Conservation (phyloP, 2,113 vertebrate species). For the Epinephelus moara region DNA sequence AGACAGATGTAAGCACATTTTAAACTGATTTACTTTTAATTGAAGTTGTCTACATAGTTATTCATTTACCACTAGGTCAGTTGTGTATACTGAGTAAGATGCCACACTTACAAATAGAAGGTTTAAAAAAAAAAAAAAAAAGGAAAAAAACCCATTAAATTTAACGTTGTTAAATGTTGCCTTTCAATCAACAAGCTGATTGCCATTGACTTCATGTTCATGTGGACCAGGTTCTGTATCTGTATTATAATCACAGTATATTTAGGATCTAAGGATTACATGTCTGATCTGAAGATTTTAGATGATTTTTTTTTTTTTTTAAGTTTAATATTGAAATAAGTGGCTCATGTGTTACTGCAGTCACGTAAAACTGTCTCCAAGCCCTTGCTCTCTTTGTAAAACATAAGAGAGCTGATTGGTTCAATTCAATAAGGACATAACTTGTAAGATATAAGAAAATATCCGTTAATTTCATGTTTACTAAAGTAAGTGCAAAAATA, state of each 20-base stretch:
- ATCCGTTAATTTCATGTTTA: background rate
- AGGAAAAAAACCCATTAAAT: background rate
- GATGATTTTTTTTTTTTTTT: too few species aligned
- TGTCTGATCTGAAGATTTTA: background rate
- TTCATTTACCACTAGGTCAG: too few species aligned
- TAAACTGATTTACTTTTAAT: background rate
- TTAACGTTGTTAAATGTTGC: background rate
- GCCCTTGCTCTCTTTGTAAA: background rate
- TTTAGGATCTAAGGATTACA: background rate
- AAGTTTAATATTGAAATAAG: background rate
- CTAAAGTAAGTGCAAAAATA: background rate
- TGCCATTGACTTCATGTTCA: background rate
- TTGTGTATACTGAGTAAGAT: background rate
- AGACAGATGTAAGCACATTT: background rate
- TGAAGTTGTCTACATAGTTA: background rate
- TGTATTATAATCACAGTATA: background rate
- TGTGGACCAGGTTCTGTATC: background rate
- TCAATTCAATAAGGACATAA: background rate
- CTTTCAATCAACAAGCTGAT: background rate
- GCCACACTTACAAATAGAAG: background rate
- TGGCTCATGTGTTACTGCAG: background rate
- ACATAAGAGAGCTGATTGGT: background rate
- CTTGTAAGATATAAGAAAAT: background rate
- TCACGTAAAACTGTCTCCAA: background rate
- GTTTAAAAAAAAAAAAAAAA: background rate